phyloP scores from a whole-genome alignment of 1,140 invertebrate genomes.

The Laodelphax striatellus region DNA sequence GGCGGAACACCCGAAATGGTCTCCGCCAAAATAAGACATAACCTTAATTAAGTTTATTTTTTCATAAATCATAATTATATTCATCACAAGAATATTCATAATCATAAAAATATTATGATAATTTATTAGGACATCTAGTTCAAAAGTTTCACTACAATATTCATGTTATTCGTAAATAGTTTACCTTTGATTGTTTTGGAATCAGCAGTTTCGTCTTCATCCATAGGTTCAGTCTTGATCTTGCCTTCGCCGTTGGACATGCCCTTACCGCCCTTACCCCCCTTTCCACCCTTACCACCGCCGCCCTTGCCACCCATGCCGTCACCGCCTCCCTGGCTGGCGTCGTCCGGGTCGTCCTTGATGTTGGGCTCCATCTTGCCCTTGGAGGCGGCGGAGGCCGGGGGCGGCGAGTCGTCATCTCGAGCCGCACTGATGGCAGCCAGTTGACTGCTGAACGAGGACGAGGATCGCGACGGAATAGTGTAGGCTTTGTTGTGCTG shows the following conservation, averaged over 20 bases:
- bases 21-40: no score
- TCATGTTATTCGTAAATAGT: no score
- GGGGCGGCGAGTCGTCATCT: constrained; percentile 51
- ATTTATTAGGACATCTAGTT: no score
- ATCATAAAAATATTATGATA: no score
- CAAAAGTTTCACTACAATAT: no score
- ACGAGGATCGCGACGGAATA: neutral
- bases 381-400: constrained; percentile 38
- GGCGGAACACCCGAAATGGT: no score
- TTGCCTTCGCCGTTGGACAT: constrained; percentile 36
- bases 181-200: no score
- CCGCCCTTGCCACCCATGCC: constrained; percentile 24
- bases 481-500: constrained; percentile 1
- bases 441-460: constrained; percentile 50
- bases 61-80: no score
- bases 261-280: constrained; percentile 45
- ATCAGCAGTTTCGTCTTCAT: constrained; percentile 28
- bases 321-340: constrained; percentile 34
- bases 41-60: no score
- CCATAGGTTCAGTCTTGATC: constrained; percentile 55
- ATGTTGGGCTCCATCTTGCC: constrained; percentile 34
- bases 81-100: no score
- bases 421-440: constrained; percentile 53
- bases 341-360: constrained; percentile 46
- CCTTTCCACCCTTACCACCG: constrained; percentile 24